Base-by-base conservation (phyloP, 2,113 vertebrate genomes). In the Cyprichromis sp. region DNA sequence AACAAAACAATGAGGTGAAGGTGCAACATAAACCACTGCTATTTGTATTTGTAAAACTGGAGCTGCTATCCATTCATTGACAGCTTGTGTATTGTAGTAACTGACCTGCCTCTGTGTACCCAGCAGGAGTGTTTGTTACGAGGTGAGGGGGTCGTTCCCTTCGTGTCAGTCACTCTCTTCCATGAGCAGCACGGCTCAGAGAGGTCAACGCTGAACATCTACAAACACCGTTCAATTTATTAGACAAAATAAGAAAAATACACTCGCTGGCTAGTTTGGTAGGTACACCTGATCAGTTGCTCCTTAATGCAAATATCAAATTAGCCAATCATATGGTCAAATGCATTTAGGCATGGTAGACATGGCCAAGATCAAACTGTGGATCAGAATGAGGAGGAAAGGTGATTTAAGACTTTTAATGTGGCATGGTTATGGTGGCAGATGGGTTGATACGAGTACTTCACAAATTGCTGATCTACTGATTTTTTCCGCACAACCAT, bases 101-200 rank as follows among this genome's bases (percentile, higher is more conserved):
- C 92, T 5, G 40, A 97, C 96, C 96, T 93, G 90, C 94, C 89
- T 91, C 87, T 55, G 82, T 96, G 94, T 0, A 95, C 93, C 96
- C 96, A 97, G 90, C 96, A 96, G 89, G 95, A 92, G 90, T 97
- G 96, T 73, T 95, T 95, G 90, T 92, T 92, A 11, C 96, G 93
- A 2, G 96, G 96, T 0, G 96, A 96, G 2, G 96, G 96, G 1
- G 93, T 91, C 3, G 82, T 82, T 66, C 95, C 96, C 3, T 53
- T 83, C 6, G 87, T 57, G 84, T 91, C 89, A 0, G 71, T 91
- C 85, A 96, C 10, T 47, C 71, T 94, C 82, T 11, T 95, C 96
- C 96, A 97, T 3, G 45, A 80, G 83, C 34, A 95, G 81, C 80
- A 9, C 14, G n/a, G 47, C 59, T 94, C 84, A 2, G 63, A 82